phyloP scores from a whole-genome alignment of 1,140 invertebrate species.

The Neodiprion lecontei region DNA sequence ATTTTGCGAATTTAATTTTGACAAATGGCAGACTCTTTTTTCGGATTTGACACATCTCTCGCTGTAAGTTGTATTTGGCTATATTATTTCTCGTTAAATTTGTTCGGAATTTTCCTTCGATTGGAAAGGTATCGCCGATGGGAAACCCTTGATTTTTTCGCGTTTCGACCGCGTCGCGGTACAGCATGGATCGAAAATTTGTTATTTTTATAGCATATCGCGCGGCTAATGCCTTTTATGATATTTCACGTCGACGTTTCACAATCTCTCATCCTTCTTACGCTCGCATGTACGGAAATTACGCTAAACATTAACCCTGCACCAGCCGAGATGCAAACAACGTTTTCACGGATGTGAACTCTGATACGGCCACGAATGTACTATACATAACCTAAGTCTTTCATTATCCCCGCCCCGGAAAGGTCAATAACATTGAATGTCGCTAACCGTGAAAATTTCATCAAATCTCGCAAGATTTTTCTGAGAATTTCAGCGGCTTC shows the following conservation, averaged over 20 bases:
- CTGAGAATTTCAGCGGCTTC: background rate
- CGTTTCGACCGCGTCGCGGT: conserved; percentile 35
- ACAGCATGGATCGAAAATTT: conserved; percentile 16
- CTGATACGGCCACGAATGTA: conserved; percentile 22
- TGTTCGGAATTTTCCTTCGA: background rate
- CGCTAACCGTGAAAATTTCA: conserved; percentile 9
- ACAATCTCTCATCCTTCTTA: background rate
- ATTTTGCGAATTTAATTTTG: conserved; percentile 70
- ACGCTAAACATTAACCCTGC: background rate
- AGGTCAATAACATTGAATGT: conserved; percentile 38
- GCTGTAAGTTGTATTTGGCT: conserved; percentile 65
- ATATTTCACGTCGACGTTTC: background rate
- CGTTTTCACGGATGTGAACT: background rate
- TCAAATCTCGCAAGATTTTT: background rate
- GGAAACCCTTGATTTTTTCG: conserved; percentile 24
- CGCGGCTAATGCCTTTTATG: background rate
- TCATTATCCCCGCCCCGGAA: conserved; percentile 27
- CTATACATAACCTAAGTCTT: conserved; percentile 37
- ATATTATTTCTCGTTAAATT: background rate
- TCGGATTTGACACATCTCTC: conserved; percentile 77
- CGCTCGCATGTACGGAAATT: background rate
- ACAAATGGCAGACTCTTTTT: conserved; percentile 85
- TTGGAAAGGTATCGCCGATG: conserved; percentile 31
- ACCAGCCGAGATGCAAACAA: background rate
- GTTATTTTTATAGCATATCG: background rate